Conservation (phyloP, 2,113 vertebrate genomes). For the Vulpes ferrilata region DNA sequence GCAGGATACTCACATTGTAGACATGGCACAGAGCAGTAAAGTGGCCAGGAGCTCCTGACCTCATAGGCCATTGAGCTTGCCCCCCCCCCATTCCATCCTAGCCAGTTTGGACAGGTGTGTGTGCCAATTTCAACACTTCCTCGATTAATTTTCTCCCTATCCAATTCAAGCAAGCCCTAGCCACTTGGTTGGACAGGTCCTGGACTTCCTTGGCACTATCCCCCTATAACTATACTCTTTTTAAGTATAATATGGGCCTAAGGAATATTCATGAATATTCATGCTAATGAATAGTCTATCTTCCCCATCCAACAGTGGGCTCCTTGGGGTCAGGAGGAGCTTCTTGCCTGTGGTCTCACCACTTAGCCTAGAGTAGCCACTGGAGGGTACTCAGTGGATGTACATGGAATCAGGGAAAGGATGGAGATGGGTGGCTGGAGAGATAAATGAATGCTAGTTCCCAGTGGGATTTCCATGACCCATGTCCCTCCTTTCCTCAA, state of each 20-base stretch:
- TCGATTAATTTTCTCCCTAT: background rate
- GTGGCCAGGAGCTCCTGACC: background rate
- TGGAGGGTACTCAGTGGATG: background rate
- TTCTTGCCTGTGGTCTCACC: background rate
- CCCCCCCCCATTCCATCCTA: background rate
- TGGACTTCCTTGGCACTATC: background rate
- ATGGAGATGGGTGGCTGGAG: background rate
- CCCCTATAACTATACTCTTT: accelerated
- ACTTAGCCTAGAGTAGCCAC: background rate
- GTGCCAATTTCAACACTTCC: background rate
- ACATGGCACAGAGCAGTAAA: background rate
- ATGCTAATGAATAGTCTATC: background rate
- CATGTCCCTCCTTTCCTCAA: background rate
- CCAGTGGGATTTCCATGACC: background rate
- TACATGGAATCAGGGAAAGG: background rate
- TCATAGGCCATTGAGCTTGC: background rate
- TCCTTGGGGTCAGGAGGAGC: background rate
- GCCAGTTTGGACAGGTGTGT: background rate
- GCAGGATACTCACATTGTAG: too few species aligned
- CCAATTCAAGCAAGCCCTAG: background rate
- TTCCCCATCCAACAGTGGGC: background rate
- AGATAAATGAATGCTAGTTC: background rate
- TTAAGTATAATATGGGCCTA: background rate
- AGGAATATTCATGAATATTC: background rate
- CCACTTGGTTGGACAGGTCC: background rate